Conservation (phyloP, 2,797 vertebrate species). For the Hirundo rustica region DNA sequence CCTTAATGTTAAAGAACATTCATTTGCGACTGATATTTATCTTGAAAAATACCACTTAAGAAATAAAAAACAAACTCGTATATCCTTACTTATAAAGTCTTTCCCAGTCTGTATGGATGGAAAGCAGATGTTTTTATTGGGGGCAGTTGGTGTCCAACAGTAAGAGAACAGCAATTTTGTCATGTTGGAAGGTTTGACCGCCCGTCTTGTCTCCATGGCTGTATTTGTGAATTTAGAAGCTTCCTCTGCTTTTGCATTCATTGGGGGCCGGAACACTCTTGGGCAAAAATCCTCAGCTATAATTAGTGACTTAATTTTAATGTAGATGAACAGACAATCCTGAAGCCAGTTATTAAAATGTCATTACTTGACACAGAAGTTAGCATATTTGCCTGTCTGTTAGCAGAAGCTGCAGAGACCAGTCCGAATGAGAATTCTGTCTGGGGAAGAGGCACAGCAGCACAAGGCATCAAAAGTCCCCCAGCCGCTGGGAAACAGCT, state of each 20-base stretch:
- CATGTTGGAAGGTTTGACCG: not conserved
- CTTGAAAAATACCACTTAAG: not conserved
- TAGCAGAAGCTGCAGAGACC: constrained; percentile 38
- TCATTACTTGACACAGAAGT: constrained; percentile 54
- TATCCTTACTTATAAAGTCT: not conserved
- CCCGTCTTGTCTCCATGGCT: not conserved
- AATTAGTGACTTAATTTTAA: constrained; percentile 65
- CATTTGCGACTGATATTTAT: not conserved
- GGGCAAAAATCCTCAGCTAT: constrained; percentile 50
- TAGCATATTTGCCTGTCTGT: constrained; percentile 33
- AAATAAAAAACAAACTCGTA: not conserved
- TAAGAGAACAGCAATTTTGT: not conserved
- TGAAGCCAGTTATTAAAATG: constrained; percentile 64
- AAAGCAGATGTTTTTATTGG: not conserved
- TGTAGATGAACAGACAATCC: constrained; percentile 60
- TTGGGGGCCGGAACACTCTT: constrained; percentile 14
- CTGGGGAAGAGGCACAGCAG: not conserved
- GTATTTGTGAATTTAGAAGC: constrained; percentile 8
- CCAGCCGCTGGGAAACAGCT: not conserved
- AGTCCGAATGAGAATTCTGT: not conserved
- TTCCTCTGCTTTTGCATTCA: not conserved
- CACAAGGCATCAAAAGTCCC: not conserved
- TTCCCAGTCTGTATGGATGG: not conserved
- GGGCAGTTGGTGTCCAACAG: not conserved
- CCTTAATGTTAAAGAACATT: not conserved